Evolutionary conservation across 2,797 vertebrate species (phyloP), one percentile per base, ranked within the genome.

Genomic region (Myotis vivesi): DNA sequence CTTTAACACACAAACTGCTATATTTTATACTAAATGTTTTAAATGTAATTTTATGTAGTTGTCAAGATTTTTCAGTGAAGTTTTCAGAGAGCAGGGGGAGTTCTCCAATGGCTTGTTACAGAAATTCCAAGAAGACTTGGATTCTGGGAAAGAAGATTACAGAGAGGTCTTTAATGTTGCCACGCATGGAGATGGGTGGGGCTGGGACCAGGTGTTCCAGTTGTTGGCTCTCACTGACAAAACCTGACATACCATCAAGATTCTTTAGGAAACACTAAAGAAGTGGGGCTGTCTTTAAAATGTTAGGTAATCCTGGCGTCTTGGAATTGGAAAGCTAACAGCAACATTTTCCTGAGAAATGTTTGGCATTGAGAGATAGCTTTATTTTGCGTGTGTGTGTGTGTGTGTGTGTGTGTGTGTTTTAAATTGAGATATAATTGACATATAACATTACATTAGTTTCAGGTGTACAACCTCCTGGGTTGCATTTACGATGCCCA

Each of bases 11-110:
- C 30, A 55, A n/a, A 51, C 20, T 28, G 22, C 75, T 80, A 33
- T 4, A 51, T 25, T 22, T 30, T 75, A 55, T 38, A 62, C 62
- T 94, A 23, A 92, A 72, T 76, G 28, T 83, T 93, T 33, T 8
- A 5, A 76, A 94, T 75, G 17, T 66, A 53, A 68, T 36, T 91
- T 97, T 88, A 89, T 89, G 41, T 68, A 25, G 13, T 33, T 49
- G 36, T 80, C 57, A 83, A 7, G 44, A 25, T 53, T 83, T 92
- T 80, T 68, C 75, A 68, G 71, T 11, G 44, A 79, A 28, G 22
- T 64, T 92, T 89, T 91, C 79, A 62, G 57, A 89, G 68, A 81
- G 17, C 53, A 28, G 2, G 15, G 41, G 55, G 57, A 92, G 30
- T n/a, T 68, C 75, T 92, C 79, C 6, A 5, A 46, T 20, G 57